Percentiles rank a stretch among this genome's conserved stretches.
phyloP scores from a whole-genome alignment of 2,797 vertebrate genomes.

The Enteromius afrohamiltoni region DNA sequence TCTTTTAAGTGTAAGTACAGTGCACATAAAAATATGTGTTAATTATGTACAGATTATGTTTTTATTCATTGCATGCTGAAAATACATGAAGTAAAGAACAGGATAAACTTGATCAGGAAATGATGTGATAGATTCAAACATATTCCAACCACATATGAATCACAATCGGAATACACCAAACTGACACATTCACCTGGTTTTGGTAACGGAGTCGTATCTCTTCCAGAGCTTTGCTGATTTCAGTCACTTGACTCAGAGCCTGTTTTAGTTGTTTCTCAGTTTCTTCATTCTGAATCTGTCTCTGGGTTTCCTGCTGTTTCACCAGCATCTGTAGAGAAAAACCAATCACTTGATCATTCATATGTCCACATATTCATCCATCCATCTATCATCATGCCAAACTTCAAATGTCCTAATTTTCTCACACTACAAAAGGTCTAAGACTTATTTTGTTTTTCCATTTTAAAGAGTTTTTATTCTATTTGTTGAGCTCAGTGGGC shows the following conservation, averaged over 20 bases:
- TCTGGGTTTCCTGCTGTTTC: slow-evolving; percentile 68
- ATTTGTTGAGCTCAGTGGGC: background rate
- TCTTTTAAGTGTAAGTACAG: background rate
- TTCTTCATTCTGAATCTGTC: slow-evolving; percentile 65
- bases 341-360: background rate
- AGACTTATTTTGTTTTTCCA: background rate
- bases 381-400: background rate
- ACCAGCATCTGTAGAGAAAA: slow-evolving; percentile 74
- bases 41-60: background rate
- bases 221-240: slow-evolving; percentile 67
- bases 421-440: background rate
- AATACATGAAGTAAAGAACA: background rate
- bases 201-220: slow-evolving; percentile 69
- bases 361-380: background rate
- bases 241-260: slow-evolving; percentile 76
- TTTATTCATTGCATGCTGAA: background rate
- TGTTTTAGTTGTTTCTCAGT: slow-evolving; percentile 69
- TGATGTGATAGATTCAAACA: background rate
- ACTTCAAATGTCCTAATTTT: background rate
- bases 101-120: background rate
- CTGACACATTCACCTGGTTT: slow-evolving; percentile 64
- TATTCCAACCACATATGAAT: background rate
- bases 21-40: background rate
- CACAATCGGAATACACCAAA: background rate
- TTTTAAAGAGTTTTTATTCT: background rate